Evolutionary conservation across 2,113 vertebrate species (phyloP), one percentile per base, ranked within the genome.

Genomic region (Columba livia): DNA sequence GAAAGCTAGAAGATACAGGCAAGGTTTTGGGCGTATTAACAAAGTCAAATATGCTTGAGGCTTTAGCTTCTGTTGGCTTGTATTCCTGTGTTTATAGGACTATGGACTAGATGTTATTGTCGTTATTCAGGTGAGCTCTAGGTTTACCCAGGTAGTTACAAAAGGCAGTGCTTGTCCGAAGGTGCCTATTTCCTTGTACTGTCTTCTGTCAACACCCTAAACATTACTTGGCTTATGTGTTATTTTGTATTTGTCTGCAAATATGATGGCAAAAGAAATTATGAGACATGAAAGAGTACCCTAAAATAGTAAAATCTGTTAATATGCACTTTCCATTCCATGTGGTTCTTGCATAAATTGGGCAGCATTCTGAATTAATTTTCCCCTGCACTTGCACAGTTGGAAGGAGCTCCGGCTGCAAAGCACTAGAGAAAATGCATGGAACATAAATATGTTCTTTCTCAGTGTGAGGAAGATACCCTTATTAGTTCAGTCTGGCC

Each of bases 291-390:
- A 89, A 94, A 93, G 72, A 87, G 62, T 24, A 34, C 93, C 84
- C 78, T 58, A 24, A 95, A 97, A 96, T 90, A 88, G 91, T 79
- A 83, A 93, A 90, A 93, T 83, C 79, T 74, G 67, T 79, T 96
- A 79, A 89, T 95, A 12, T 25, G 54, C 48, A 5, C 88, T 94
- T 94, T 85, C 67, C 72, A 25, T 95, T 94, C 92, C 88, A 54
- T 70, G 88, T 92, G 67, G 71, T 54, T 94, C 61, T 91, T 73
- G 75, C 85, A 77, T 86, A 94, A 93, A 93, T 83, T 44, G 86
- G 92, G 72, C 89, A 86, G 54, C 80, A 85, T 40, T 40, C 72
- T 88, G 95, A 79, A 91, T 92, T 94, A 34, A 94, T 94, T 93
- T 86, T 80, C 85, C 36, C 62, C 44, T 79, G 48, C 36, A 12